Evolutionary conservation across 2,797 vertebrate species (phyloP).

Genomic region (Rhabdomys pumilio): DNA sequence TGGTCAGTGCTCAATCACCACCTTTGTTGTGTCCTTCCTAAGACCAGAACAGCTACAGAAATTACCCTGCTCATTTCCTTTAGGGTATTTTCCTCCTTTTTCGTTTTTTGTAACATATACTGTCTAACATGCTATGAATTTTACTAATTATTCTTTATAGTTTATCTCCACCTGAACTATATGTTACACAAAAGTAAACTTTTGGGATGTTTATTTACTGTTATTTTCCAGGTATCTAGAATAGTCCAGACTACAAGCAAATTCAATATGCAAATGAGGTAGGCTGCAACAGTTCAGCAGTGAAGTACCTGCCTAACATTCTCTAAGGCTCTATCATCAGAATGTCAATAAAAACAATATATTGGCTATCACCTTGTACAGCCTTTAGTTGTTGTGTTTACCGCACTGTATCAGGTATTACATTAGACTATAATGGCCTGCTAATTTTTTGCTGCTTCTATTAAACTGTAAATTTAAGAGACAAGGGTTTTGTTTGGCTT

Average conservation of each 20-base stretch:
- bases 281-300: not conserved
- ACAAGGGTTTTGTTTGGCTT: slow-evolving; percentile 60
- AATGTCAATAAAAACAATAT: not conserved
- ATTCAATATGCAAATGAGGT: slow-evolving; percentile 60
- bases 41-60: not conserved
- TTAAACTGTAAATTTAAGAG: slow-evolving; percentile 23
- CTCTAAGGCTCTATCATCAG: not conserved
- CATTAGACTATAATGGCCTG: not conserved
- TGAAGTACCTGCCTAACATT: not conserved
- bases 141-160: slow-evolving; percentile 28
- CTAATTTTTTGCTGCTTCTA: slow-evolving; percentile 53
- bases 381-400: not conserved
- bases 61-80: not conserved
- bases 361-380: not conserved
- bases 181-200: slow-evolving; percentile 10
- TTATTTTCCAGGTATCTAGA: slow-evolving; percentile 55
- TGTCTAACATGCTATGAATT: not conserved
- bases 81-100: not conserved
- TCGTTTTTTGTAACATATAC: slow-evolving; percentile 6
- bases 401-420: slow-evolving; percentile 31
- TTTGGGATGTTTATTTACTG: slow-evolving; percentile 45
- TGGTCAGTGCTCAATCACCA: not conserved
- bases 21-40: not conserved
- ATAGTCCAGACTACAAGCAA: slow-evolving; percentile 39
- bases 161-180: slow-evolving; percentile 3